Evolutionary conservation across 2,113 vertebrate species (phyloP), one percentile per base, ranked within the genome.

Genomic region (Anser cygnoides): DNA sequence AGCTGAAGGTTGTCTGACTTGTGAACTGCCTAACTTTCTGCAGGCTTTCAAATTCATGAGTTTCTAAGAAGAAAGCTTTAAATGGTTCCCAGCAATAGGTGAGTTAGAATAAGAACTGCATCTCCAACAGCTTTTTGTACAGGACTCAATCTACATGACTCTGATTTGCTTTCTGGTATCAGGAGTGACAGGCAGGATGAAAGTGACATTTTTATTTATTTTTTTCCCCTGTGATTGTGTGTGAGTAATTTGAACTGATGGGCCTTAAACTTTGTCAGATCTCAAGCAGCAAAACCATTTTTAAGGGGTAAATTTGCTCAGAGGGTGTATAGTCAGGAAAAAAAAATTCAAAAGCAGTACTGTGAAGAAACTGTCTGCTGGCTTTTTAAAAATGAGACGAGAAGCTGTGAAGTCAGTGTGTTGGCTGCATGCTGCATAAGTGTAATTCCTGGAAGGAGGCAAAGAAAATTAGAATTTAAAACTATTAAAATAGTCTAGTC

Each of bases 21-120:
- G 43, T 55, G 84, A 84, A 82, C 75, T 89, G 77, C 52, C 29
- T 67, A 5, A 49, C 78, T 90, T 94, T 93, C 37, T 93, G 57
- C 52, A 87, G 77, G 65, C 57, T 93, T 95, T 95, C 89, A 84
- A 65, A 79, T 84, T 70, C 66, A 59, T 78, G 67, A 63, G 13
- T 73, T 92, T 85, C 87, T 91, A 67, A 92, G 89, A 80, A 77
- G 75, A 80, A 90, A 89, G 25, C 41, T 88, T 82, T 90, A 86
- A 90, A 67, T n/a, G 18, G 16, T 77, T 91, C 74, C 93, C 14
- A 39, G 70, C 57, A 61, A 21, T 70, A 75, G 37, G 55, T 44
- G 11, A 31, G 15, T 63, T 93, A 58, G 54, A 93, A 61, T 21
- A 16, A 81, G 61, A 89, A 77, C n/a, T 75, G 26, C 46, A 3